Evolutionary conservation across 1,140 invertebrate genomes (phyloP), one percentile per base, ranked within the genome.

Genomic region (Halictus rubicundus): DNA sequence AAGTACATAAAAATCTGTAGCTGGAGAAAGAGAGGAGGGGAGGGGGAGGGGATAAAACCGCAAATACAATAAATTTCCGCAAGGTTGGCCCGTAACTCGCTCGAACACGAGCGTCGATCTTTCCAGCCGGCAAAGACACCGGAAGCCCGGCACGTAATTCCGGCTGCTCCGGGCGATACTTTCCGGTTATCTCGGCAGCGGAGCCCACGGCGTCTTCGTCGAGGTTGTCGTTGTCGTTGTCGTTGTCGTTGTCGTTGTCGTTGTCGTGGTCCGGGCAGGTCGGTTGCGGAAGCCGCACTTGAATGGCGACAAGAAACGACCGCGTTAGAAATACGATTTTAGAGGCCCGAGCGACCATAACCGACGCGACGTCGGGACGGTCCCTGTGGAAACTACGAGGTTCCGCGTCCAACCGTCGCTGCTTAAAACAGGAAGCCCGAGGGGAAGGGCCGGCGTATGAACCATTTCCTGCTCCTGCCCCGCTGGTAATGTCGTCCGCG

Each of bases 291-390:
- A 80, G 59, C 78, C 65, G 73, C 65, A 80, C 64, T 80, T 80
- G 73, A 81, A 81, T 46, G 73, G 46, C 77, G 79, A 81, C 79
- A 81, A 70, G 73, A 49, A 81, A 76, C 73, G 79, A 77, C 65
- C 73, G 37, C 37, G 79, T 81, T 81, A 65, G 71, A 81, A 77
- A 81, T 81, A 77, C 73, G 78, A 76, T 77, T 80, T 77, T 49
- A 69, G 57, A 52, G 46, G 63, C 25, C 25, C 61, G 75, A 37
- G 37, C 61, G 68, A 37, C 66, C 49, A 72, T 78, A 78, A 78
- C 75, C 37, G 46, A 69, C 70, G 73, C 81, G 8, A 16, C 10
- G 21, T n/a, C n/a, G n/a, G n/a, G n/a, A n/a, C n/a, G n/a, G n/a
- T 46, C 37, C 63, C 54, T 14, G 54, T 68, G 23, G 60, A 75